Evolutionary conservation across 2,797 vertebrate species (phyloP).

Genomic region (Schizopygopsis pylzovi): DNA sequence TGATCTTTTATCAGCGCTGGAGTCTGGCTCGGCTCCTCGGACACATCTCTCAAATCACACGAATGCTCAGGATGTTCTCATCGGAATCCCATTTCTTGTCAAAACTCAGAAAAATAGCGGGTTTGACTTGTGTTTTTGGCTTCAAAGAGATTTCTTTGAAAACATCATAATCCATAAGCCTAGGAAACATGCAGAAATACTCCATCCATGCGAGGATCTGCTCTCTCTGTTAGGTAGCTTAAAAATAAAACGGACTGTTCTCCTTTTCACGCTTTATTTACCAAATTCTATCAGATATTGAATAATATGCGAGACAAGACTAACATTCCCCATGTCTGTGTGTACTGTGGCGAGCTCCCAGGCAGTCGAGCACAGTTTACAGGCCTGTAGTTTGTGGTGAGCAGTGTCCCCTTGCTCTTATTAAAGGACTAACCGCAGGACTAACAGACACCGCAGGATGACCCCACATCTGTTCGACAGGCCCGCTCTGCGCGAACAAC

Average conservation of each 20-base stretch:
- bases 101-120: slow-evolving; percentile 36
- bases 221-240: slow-evolving; percentile 55
- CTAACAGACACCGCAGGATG: slow-evolving; percentile 51
- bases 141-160: slow-evolving; percentile 64
- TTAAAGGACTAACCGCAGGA: slow-evolving; percentile 51
- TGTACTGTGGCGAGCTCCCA: slow-evolving; percentile 18
- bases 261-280: slow-evolving; percentile 6
- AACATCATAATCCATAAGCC: slow-evolving; percentile 77
- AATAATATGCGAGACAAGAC: slow-evolving; percentile 8
- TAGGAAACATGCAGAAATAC: slow-evolving; percentile 70
- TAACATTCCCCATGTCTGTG: slow-evolving; percentile 5
- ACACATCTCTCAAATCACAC: slow-evolving; percentile 40
- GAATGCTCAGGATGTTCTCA: slow-evolving; percentile 39
- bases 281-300: neutral
- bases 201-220: slow-evolving; percentile 49
- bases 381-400: slow-evolving; percentile 46
- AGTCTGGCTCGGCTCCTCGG: slow-evolving; percentile 28
- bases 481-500: slow-evolving; percentile 62
- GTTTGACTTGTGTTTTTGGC: slow-evolving; percentile 51
- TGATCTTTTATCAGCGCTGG: slow-evolving; percentile 43
- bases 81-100: slow-evolving; percentile 43
- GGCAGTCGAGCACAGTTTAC: slow-evolving; percentile 35
- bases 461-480: slow-evolving; percentile 58
- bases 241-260: slow-evolving; percentile 4
- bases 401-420: slow-evolving; percentile 31